These are phyloP conservation scores for Ostrea denselamellosa DNA, from an alignment of 1,140 invertebrate genomes.

Conservation along the genomic window DNA sequence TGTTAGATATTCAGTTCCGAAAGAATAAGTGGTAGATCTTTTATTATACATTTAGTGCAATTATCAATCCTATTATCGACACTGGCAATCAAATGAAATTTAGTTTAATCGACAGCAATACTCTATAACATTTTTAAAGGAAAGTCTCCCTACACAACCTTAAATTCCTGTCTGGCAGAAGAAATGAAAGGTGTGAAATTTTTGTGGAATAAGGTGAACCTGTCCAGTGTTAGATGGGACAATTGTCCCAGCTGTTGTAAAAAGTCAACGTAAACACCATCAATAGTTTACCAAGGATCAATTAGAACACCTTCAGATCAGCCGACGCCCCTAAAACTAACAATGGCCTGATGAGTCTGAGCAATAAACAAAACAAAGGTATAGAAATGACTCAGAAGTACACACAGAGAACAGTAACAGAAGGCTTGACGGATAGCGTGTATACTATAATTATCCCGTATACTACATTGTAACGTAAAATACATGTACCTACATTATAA, in stretches of 20 bases:
- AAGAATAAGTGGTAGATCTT: too few relatives aligned
- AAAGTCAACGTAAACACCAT: background rate
- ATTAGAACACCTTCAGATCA: background rate
- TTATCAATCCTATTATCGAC: too few relatives aligned
- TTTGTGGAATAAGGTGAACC: background rate
- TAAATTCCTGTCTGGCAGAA: background rate
- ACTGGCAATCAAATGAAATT: too few relatives aligned
- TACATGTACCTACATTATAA: background rate
- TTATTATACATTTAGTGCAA: too few relatives aligned
- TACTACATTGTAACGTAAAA: background rate
- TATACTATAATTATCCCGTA: background rate
- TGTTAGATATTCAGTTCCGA: too few relatives aligned
- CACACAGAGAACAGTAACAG: background rate
- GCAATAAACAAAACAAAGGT: background rate
- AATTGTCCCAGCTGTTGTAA: background rate
- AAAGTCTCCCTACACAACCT: background rate
- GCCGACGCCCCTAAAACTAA: background rate
- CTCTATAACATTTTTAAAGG: too few relatives aligned
- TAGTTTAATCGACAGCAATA: too few relatives aligned
- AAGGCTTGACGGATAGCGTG: background rate
- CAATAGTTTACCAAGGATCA: background rate
- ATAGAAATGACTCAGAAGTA: background rate
- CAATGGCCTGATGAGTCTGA: background rate
- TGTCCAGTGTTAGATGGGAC: background rate
- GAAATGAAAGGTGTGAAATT: background rate